These are phyloP conservation scores for Scalopus aquaticus DNA, from an alignment of 2,113 vertebrate species.

Conservation along the genomic window DNA sequence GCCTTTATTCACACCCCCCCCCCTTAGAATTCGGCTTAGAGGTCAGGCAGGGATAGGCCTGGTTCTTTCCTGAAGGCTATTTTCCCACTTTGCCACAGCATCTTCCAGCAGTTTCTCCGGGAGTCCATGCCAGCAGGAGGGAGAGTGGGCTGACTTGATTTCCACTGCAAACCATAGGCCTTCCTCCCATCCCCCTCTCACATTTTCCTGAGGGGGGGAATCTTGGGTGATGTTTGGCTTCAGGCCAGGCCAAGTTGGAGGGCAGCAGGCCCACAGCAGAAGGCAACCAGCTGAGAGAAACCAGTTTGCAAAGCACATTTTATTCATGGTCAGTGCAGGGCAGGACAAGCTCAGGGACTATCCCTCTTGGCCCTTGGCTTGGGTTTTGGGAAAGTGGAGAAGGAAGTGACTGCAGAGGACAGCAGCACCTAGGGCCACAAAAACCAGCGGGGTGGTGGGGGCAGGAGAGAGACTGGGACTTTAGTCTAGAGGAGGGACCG, in stretches of 20 bases:
- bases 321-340: not conserved
- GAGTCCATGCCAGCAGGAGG: not conserved
- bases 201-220: not conserved
- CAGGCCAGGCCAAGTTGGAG: not conserved
- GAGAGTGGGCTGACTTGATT: not conserved
- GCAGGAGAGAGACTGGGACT: not conserved
- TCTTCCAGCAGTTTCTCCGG: not conserved
- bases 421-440: not conserved
- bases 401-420: not conserved
- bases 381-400: not conserved
- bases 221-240: no score
- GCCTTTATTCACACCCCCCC: not conserved
- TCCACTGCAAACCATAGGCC: not conserved
- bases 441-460: not conserved
- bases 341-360: not conserved
- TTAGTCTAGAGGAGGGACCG: not conserved
- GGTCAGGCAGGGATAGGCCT: not conserved
- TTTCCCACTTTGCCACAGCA: not conserved
- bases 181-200: not conserved
- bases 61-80: not conserved
- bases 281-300: not conserved
- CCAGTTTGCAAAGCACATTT: constrained; percentile 23
- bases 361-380: not conserved
- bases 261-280: not conserved
- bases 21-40: not conserved